A percentile compares a stretch with the other conserved stretches of the same genome.
phyloP scores from a whole-genome alignment of 35 echinoderm and acorn worm genomes.

The Heliocidaris erythrogramma region DNA sequence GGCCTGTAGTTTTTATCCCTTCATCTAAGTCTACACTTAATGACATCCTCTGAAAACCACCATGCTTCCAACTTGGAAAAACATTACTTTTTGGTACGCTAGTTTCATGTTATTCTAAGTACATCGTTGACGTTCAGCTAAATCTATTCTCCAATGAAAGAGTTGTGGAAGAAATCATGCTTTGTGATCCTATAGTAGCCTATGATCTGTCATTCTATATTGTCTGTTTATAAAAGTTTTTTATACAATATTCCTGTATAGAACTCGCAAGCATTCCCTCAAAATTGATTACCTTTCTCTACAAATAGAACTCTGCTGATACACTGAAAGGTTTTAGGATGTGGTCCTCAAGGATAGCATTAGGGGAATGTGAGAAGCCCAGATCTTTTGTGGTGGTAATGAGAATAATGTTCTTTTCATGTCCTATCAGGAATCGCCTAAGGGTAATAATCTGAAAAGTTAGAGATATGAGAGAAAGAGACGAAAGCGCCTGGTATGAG shows the following conservation, averaged over 20 bases:
- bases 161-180: background rate
- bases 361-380: background rate
- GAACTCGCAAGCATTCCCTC: background rate
- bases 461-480: background rate
- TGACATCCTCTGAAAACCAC: no score
- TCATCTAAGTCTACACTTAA: no score
- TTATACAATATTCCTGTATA: background rate
- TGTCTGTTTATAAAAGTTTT: background rate
- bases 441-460: background rate
- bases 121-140: no score
- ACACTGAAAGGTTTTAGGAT: background rate
- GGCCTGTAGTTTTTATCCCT: no score
- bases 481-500: background rate
- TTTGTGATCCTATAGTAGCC: background rate
- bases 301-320: background rate
- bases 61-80: no score
- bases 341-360: background rate
- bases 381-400: background rate
- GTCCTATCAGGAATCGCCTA: background rate
- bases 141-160: no score
- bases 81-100: no score
- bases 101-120: no score
- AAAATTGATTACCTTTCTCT: background rate
- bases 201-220: background rate
- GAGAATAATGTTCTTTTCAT: background rate